These are phyloP conservation scores for Priocnemis perturbator DNA, from an alignment of 2,888 invertebrate genomes.

Conservation along the genomic window DNA sequence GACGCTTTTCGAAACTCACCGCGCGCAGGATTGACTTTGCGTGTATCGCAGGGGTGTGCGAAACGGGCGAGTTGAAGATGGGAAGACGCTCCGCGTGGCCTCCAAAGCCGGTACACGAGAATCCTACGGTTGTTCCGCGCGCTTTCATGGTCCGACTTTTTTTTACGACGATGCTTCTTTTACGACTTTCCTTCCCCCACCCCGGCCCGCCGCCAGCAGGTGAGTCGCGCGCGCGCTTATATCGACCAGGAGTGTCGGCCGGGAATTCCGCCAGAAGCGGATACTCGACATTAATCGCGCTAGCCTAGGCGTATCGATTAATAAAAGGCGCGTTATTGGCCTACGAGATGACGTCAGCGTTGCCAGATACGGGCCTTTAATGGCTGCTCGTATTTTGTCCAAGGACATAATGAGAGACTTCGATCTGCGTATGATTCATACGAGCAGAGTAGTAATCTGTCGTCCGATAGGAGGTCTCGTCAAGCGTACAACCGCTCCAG, in stretches of 20 bases:
- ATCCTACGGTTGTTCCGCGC: not conserved
- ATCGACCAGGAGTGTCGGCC: not conserved
- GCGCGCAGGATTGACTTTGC: constrained; percentile 16
- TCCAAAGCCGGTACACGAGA: not conserved
- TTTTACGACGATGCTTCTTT: constrained; percentile 31
- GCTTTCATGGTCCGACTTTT: constrained; percentile 12
- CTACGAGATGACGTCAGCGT: too few relatives aligned
- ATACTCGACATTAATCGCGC: not conserved
- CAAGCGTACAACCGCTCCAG: too few relatives aligned
- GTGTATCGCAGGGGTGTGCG: constrained; percentile 4
- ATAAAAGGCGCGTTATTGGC: not conserved
- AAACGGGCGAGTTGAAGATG: not conserved
- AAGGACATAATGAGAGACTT: too few relatives aligned
- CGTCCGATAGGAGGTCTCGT: too few relatives aligned
- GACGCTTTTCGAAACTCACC: constrained; percentile 32
- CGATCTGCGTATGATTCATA: too few relatives aligned
- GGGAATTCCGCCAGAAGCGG: not conserved
- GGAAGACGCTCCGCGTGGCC: not conserved
- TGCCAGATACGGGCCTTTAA: too few relatives aligned
- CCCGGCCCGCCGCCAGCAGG: too few relatives aligned
- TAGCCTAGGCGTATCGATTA: not conserved
- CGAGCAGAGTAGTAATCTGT: too few relatives aligned
- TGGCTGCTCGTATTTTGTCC: too few relatives aligned
- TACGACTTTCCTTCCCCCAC: constrained; percentile 24
- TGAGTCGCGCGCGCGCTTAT: constrained; percentile 4